phyloP scores from a whole-genome alignment of 2,113 vertebrate species.

The Labeo rohita region DNA sequence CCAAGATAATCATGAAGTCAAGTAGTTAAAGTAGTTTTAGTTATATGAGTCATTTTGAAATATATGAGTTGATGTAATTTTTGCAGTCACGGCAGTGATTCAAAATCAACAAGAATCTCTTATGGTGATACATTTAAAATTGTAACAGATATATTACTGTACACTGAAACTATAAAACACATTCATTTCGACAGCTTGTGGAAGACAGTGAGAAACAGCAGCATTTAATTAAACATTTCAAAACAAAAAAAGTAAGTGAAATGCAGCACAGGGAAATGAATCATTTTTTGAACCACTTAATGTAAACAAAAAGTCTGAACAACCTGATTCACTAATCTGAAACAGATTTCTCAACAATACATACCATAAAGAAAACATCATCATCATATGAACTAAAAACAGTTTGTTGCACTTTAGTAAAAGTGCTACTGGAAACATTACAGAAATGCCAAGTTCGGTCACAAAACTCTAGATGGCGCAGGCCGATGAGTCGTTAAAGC shows the following conservation, averaged over 20 bases:
- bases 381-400: neutral
- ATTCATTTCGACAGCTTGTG: neutral
- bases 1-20: neutral
- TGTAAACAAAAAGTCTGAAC: neutral
- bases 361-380: neutral
- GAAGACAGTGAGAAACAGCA: neutral
- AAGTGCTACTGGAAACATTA: no score
- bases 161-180: neutral
- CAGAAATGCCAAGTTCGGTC: no score
- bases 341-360: neutral
- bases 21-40: no score
- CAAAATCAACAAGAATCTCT: neutral
- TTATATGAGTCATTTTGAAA: neutral
- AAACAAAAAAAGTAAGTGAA: neutral
- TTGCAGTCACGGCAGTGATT: neutral
- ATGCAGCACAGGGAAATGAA: neutral
- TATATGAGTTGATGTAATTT: neutral
- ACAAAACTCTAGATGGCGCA: no score
- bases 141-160: neutral
- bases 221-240: neutral
- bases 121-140: neutral
- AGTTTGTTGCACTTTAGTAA: neutral
- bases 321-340: neutral
- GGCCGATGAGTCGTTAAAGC: no score
- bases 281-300: neutral